A percentile compares a stretch with the other conserved stretches of the same genome.
Evolutionary conservation across 53 echinoderm and acorn worm genomes (phyloP).

Genomic region (Temnopleurus reevesii): DNA sequence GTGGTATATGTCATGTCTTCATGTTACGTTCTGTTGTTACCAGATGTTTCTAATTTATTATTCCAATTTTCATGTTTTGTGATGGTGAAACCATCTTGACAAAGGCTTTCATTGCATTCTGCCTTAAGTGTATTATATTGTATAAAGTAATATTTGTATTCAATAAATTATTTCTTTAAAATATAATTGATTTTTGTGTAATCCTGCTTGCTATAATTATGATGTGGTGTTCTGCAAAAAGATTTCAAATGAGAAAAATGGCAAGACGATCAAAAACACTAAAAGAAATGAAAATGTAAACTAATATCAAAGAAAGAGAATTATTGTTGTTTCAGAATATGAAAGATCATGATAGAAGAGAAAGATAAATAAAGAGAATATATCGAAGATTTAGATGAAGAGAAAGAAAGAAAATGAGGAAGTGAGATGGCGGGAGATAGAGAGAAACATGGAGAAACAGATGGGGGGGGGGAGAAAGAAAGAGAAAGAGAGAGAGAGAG

Average conservation of each 20-base stretch:
- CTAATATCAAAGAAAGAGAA: not conserved
- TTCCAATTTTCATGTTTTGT: not conserved
- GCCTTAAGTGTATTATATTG: not conserved
- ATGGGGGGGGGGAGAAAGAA: not conserved
- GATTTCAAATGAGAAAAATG: not conserved
- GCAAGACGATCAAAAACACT: no score
- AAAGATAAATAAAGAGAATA: not conserved
- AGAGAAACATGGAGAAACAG: not conserved
- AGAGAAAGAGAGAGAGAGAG: not conserved
- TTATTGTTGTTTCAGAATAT: no score
- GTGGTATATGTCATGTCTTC: not conserved
- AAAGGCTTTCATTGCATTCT: not conserved
- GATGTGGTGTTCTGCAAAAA: not conserved
- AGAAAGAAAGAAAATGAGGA: not conserved
- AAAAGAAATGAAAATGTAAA: no score
- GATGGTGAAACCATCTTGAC: not conserved
- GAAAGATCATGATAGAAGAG: not conserved
- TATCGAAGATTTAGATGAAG: no score
- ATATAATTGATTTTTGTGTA: not conserved
- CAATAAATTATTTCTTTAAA: constrained; percentile 37
- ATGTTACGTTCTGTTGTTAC: not conserved
- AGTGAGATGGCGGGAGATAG: not conserved
- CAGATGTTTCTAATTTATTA: not conserved
- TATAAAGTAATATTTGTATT: constrained; percentile 30
- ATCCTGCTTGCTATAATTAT: no score